phyloP scores from a whole-genome alignment of 2,888 invertebrate species.

The Drosophila anceps region DNA sequence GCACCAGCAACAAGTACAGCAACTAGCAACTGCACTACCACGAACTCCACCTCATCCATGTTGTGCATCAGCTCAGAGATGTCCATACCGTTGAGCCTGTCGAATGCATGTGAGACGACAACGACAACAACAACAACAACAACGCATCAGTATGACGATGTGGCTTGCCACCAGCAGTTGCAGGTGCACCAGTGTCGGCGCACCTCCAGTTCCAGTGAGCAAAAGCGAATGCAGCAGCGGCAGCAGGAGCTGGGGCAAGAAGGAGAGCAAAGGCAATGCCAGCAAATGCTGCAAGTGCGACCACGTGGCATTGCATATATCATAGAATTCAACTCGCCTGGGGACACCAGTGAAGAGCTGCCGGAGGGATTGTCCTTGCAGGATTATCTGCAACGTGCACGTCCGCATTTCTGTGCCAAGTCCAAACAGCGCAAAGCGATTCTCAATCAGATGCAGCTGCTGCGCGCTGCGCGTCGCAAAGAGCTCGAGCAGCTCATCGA shows the following conservation, averaged over 20 bases:
- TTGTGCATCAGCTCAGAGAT: slow-evolving; percentile 84
- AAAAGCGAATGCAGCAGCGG: background rate
- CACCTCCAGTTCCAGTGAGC: background rate
- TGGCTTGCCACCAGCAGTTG: slow-evolving; percentile 58
- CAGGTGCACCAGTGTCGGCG: slow-evolving; percentile 17
- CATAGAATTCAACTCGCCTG: slow-evolving; percentile 72
- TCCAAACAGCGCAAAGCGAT: slow-evolving; percentile 85
- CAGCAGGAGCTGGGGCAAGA: background rate
- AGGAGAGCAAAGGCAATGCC: slow-evolving; percentile 15
- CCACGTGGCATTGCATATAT: slow-evolving; percentile 83
- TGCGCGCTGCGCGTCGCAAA: slow-evolving; percentile 76
- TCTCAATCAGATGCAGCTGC: slow-evolving; percentile 78
- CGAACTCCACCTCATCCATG: slow-evolving; percentile 72
- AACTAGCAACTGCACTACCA: slow-evolving; percentile 16
- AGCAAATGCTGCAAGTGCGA: slow-evolving; percentile 74
- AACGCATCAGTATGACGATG: slow-evolving; percentile 85
- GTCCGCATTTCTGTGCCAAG: slow-evolving; percentile 89
- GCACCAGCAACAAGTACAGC: background rate
- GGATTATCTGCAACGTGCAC: slow-evolving; percentile 90
- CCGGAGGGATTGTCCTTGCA: slow-evolving; percentile 86
- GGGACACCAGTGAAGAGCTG: slow-evolving; percentile 19
- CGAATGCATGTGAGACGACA: slow-evolving; percentile 71
- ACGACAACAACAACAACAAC: slow-evolving; percentile 84
- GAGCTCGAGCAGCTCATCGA: slow-evolving; percentile 81
- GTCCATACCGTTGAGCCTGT: slow-evolving; percentile 83